phyloP scores from a whole-genome alignment of 2,888 invertebrate genomes.

The Xanthorhoe designata region DNA sequence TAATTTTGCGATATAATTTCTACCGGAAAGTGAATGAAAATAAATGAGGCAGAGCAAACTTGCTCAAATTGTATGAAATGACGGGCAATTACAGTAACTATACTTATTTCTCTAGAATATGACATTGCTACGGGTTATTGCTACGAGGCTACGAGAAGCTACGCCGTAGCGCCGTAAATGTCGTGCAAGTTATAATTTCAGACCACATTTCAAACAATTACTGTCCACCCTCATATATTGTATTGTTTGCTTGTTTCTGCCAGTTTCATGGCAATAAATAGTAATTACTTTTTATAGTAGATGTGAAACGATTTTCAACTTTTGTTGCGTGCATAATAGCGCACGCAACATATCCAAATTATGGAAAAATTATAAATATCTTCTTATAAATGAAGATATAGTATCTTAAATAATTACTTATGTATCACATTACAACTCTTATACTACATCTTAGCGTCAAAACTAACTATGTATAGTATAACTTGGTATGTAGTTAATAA shows the following conservation, averaged over 20 bases:
- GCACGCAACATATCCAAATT: neutral
- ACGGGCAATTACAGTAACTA: conserved; percentile 15
- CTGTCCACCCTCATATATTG: conserved; percentile 21
- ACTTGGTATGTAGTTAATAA: too few species aligned
- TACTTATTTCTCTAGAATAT: conserved; percentile 16
- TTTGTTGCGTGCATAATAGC: neutral
- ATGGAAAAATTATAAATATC: too few species aligned
- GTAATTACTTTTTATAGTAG: neutral
- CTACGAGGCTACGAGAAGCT: conserved; percentile 19
- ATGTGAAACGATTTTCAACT: neutral
- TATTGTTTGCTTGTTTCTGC: conserved; percentile 11
- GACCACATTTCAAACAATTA: conserved; percentile 18
- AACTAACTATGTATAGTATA: too few species aligned
- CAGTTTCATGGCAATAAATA: neutral
- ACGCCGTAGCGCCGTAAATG: conserved; percentile 22
- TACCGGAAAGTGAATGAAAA: conserved; percentile 1
- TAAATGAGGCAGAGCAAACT: conserved; percentile 12
- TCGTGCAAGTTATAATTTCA: conserved; percentile 22
- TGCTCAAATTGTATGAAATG: conserved; percentile 17
- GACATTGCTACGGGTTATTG: conserved; percentile 18
- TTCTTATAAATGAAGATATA: too few species aligned
- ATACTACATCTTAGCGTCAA: too few species aligned
- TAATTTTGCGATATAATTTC: neutral
- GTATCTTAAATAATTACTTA: too few species aligned
- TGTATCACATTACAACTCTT: too few species aligned